These are phyloP conservation scores for Tupaia chinensis DNA, from an alignment of 2,113 vertebrate genomes.

Conservation along the genomic window DNA sequence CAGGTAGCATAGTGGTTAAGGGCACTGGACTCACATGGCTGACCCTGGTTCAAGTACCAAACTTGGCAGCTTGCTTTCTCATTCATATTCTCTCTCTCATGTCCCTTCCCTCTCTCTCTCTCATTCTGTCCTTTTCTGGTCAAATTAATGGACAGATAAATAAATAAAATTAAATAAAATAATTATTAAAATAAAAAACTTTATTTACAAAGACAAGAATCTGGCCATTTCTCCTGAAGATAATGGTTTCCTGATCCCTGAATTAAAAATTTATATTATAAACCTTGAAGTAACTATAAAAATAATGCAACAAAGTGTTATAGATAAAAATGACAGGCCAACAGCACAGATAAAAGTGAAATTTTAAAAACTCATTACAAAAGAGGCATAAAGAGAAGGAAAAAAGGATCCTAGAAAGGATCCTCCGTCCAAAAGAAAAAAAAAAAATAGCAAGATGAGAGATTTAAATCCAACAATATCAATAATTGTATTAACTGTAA, in stretches of 20 bases:
- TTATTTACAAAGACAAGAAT: background rate
- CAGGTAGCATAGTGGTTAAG: too few species aligned
- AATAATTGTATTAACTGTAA: slow-evolving; percentile 2
- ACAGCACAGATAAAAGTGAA: background rate
- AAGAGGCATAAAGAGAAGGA: background rate
- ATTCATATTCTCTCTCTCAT: too few species aligned
- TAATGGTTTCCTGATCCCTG: background rate
- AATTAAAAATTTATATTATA: slow-evolving; percentile 28
- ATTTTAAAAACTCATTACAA: background rate
- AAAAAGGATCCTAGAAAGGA: background rate
- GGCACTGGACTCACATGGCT: too few species aligned
- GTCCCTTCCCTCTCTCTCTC: too few species aligned
- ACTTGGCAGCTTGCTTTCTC: too few species aligned
- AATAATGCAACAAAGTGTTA: background rate
- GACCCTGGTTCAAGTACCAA: too few species aligned
- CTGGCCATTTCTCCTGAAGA: background rate
- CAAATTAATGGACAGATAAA: too few species aligned
- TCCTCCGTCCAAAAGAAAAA: background rate
- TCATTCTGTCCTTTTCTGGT: too few species aligned
- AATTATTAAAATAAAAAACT: background rate
- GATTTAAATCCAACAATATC: background rate
- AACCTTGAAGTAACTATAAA: background rate
- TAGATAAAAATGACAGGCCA: background rate
- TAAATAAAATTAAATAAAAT: too few species aligned
- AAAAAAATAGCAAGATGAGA: background rate